A percentile compares a stretch with the other conserved stretches of the same genome.
These are phyloP conservation scores for Amblyraja radiata DNA, from an alignment of 2,797 vertebrate species.

Conservation along the genomic window DNA sequence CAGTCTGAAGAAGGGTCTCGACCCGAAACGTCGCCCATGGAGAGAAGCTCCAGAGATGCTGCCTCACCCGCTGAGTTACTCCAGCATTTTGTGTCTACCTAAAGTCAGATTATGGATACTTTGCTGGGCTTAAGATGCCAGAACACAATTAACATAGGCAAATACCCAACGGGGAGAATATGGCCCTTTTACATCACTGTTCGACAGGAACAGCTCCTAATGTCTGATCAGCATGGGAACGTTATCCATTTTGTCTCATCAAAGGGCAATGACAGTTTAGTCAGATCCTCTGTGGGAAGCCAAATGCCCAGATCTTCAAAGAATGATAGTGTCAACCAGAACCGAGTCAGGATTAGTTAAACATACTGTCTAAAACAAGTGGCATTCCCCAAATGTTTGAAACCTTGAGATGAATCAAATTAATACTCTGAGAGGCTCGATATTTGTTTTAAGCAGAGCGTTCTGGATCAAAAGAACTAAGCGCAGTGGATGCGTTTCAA, in stretches of 20 bases:
- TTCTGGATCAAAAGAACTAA: neutral
- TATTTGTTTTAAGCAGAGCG: neutral
- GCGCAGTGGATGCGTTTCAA: neutral
- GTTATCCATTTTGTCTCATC: constrained; percentile 35
- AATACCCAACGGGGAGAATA: neutral
- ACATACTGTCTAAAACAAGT: constrained; percentile 31
- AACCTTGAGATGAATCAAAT: neutral
- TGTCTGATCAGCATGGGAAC: neutral
- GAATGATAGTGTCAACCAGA: constrained; percentile 35
- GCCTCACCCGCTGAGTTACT: too few relatives aligned
- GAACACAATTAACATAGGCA: constrained; percentile 29
- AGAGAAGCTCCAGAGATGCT: too few relatives aligned
- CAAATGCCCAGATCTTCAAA: constrained; percentile 38
- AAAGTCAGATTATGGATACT: too few relatives aligned
- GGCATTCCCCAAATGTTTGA: constrained; percentile 32
- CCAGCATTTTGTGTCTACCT: too few relatives aligned
- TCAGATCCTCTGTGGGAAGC: constrained; percentile 38
- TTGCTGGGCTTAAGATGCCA: neutral
- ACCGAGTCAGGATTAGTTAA: constrained; percentile 35
- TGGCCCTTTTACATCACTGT: constrained; percentile 39
- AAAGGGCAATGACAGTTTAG: constrained; percentile 16
- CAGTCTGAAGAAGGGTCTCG: too few relatives aligned
- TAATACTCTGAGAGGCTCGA: neutral
- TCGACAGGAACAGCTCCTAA: constrained; percentile 41
- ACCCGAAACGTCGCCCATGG: too few relatives aligned